Conservation (phyloP, 2,113 vertebrate species). For the Numida meleagris region DNA sequence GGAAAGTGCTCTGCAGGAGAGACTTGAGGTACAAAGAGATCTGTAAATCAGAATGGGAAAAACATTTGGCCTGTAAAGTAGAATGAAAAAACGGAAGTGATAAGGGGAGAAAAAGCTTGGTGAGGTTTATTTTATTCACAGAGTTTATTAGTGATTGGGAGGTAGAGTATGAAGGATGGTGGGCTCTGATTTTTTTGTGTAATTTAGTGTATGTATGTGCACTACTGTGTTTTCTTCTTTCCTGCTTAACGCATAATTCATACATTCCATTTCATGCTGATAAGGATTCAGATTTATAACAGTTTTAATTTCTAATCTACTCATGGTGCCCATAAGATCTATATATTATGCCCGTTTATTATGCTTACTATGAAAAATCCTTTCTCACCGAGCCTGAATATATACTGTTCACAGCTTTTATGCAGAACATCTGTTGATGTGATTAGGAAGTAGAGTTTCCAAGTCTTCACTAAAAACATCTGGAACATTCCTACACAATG, state of each 20-base stretch:
- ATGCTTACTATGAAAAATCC: not conserved
- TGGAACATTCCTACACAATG: not conserved
- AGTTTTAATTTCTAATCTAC: slow-evolving; percentile 43
- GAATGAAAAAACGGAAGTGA: not conserved
- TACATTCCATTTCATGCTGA: not conserved
- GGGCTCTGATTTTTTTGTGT: not conserved
- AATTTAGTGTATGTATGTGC: not conserved
- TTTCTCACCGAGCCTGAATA: not conserved
- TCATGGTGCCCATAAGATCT: not conserved
- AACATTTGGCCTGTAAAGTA: not conserved
- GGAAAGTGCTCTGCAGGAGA: not conserved
- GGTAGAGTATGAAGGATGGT: slow-evolving; percentile 7
- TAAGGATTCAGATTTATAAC: slow-evolving; percentile 36
- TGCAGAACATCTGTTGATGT: not conserved
- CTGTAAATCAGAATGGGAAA: not conserved
- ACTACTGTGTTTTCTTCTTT: slow-evolving; percentile 1
- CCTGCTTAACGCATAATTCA: not conserved
- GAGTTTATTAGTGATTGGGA: slow-evolving; percentile 1
- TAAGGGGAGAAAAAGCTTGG: not conserved
- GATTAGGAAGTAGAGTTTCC: not conserved
- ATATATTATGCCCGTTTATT: not conserved
- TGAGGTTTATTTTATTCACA: not conserved
- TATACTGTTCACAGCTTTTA: accelerated
- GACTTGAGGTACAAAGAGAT: not conserved
- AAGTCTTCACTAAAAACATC: not conserved